phyloP scores from a whole-genome alignment of 2,888 invertebrate genomes.

The Macropis europaea region DNA sequence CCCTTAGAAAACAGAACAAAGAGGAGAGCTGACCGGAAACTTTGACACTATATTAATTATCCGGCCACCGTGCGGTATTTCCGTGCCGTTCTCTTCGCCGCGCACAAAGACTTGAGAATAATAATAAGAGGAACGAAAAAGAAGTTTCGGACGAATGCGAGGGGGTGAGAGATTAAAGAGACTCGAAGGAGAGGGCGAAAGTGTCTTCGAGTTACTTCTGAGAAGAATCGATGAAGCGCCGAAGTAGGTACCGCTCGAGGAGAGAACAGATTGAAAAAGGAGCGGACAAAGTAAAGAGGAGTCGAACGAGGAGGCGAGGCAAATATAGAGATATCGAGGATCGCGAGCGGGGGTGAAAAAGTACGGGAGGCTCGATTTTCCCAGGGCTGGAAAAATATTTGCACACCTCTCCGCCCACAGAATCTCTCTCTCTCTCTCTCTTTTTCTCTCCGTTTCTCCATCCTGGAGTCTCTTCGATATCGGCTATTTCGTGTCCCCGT shows the following conservation, averaged over 20 bases:
- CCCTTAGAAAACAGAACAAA: not conserved
- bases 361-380: slow-evolving; percentile 50
- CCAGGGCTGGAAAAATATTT: slow-evolving; percentile 63
- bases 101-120: no score
- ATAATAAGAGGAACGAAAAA: no score
- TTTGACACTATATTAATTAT: no score
- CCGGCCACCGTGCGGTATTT: no score
- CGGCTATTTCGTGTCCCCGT: slow-evolving; percentile 59
- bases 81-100: no score
- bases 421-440: not conserved
- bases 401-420: slow-evolving; percentile 43
- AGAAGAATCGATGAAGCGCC: slow-evolving; percentile 11
- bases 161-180: not conserved
- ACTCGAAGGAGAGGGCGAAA: not conserved
- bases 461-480: slow-evolving; percentile 47
- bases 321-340: slow-evolving; percentile 42
- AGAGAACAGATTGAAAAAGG: slow-evolving; percentile 15
- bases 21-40: not conserved
- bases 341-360: slow-evolving; percentile 1
- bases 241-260: not conserved
- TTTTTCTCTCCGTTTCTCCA: slow-evolving; percentile 8
- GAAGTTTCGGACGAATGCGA: not conserved
- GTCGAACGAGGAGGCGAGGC: slow-evolving; percentile 21
- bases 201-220: slow-evolving; percentile 16
- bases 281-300: slow-evolving; percentile 26